Conservation (phyloP, 2,113 vertebrate genomes). For the Trinectes maculatus region DNA sequence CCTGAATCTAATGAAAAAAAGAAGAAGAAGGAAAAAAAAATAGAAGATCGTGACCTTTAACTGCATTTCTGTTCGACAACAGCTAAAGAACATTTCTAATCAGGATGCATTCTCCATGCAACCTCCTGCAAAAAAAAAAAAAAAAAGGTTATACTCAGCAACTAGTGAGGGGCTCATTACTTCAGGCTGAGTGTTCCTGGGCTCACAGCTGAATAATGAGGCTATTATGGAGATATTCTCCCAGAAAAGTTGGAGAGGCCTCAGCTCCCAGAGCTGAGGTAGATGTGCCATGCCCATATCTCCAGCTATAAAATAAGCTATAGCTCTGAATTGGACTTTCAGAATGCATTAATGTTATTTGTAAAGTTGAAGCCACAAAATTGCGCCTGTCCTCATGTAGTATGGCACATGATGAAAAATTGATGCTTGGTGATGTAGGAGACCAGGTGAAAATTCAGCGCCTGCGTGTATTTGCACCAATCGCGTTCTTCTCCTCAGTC, state of each 20-base stretch:
- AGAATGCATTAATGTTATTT: slow-evolving; percentile 43
- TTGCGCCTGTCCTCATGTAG: slow-evolving; percentile 33
- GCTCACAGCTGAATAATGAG: slow-evolving; percentile 81
- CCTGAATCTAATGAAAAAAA: not conserved
- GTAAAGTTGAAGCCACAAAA: slow-evolving; percentile 33
- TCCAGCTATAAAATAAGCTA: slow-evolving; percentile 48
- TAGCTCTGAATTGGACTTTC: slow-evolving; percentile 19
- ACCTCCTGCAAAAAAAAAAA: slow-evolving; percentile 45
- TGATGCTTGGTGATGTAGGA: slow-evolving; percentile 39
- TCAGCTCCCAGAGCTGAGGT: slow-evolving; percentile 59
- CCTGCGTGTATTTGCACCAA: slow-evolving; percentile 14
- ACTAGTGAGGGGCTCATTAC: slow-evolving; percentile 79
- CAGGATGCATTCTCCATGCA: slow-evolving; percentile 66
- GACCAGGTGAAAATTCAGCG: slow-evolving; percentile 16
- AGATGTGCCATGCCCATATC: slow-evolving; percentile 48
- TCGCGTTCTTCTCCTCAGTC: slow-evolving; percentile 26
- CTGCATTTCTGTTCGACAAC: slow-evolving; percentile 38
- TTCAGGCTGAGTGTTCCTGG: slow-evolving; percentile 68
- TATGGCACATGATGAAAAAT: slow-evolving; percentile 49
- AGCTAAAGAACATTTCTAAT: slow-evolving; percentile 57
- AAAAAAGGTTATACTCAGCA: slow-evolving; percentile 71
- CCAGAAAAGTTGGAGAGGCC: slow-evolving; percentile 63
- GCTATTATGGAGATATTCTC: slow-evolving; percentile 80
- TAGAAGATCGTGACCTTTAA: slow-evolving; percentile 40
- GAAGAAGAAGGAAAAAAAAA: slow-evolving; percentile 19